Evolutionary conservation across 2,113 vertebrate species (phyloP), one percentile per base, ranked within the genome.

Genomic region (Calonectris borealis): DNA sequence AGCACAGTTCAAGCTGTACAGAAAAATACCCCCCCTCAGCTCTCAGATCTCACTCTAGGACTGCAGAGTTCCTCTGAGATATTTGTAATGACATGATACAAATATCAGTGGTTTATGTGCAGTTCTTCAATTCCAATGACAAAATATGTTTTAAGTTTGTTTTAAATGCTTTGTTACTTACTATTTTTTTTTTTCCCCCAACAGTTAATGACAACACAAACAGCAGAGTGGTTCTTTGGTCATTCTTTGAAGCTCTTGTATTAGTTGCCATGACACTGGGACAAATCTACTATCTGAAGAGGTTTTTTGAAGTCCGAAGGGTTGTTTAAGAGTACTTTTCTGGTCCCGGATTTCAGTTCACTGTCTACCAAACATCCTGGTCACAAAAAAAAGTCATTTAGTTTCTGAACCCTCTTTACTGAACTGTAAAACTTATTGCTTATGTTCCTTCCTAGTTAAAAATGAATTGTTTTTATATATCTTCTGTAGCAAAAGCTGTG

Each of bases 271-370:
- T 99, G 99, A 99, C 99, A 76, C 98, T 99, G 69, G 99, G 99
- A 99, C 99, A 99, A 98, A 99, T 99, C 99, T 99, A 99, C 98
- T 99, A 99, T 96, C 98, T 99, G 99, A 99, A 99, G 99, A 99
- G 99, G 98, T 99, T 99, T 98, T 99, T 99, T 77, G 99, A 99
- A 99, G 99, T 99, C 93, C 99, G 99, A 92, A 99, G 99, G 98
- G 99, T 99, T 86, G 99, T 99, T 94, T 99, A 99, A 98, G 96
- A 94, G 90, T 96, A 93, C 93, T 95, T 94, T 97, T 64, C 89
- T 78, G 84, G 94, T 97, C 97, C 89, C 31, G 90, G 97, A 97
- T 83, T 96, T 95, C 91, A 94, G 94, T 96, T 97, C 97, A 98
- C 98, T 98, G 97, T 98, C 97, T 97, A 98, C 98, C 98, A 97